Evolutionary conservation across 2,888 invertebrate species (phyloP), one percentile per base, ranked within the genome.

Genomic region (Matsumyia berberina): DNA sequence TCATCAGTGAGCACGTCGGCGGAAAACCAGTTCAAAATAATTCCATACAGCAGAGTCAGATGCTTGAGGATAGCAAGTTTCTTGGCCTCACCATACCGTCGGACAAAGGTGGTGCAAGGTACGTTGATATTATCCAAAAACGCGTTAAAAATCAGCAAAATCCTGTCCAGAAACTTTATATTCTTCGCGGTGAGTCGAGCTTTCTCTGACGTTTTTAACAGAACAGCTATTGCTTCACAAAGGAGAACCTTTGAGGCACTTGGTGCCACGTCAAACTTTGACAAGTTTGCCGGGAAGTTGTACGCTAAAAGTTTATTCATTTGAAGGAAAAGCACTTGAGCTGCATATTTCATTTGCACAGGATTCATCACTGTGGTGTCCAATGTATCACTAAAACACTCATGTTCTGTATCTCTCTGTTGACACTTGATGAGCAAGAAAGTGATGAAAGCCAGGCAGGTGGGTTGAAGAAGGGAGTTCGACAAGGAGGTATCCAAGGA

Each of bases 11-110:
- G 88, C 2, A 88, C 82, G 24, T 89, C 87, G 0, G 88, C 86
- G 7, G 89, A 89, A 60, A 88, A 89, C 92, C 92, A 92, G 51
- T 88, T 87, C 6, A 89, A 69, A 33, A 92, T 70, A 44, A 92
- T 87, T 6, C 89, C 88, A 29, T 89, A 86, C 0, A 91, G 35
- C 11, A 89, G 49, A 2, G 87, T 80, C 1, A 91, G 76, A 83
- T 92, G 90, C 37, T 87, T 87, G 2, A 91, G 81, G 2, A 91
- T 89, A 1, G 88, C 86, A 3, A 87, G 42, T 15, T 90, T 89
- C 82, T 89, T 91, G n/a, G 87, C 80, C 9, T 90, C 89, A 1
- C 90, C 90, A 77, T 89, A 88, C 15, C 90, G 90, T 11, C 90
- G 89, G 5, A 91, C 88, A 87, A 89, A 91, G 0, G 87, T 88